Evolutionary conservation across 2,113 vertebrate species (phyloP).

Genomic region (Lepisosteus oculatus): DNA sequence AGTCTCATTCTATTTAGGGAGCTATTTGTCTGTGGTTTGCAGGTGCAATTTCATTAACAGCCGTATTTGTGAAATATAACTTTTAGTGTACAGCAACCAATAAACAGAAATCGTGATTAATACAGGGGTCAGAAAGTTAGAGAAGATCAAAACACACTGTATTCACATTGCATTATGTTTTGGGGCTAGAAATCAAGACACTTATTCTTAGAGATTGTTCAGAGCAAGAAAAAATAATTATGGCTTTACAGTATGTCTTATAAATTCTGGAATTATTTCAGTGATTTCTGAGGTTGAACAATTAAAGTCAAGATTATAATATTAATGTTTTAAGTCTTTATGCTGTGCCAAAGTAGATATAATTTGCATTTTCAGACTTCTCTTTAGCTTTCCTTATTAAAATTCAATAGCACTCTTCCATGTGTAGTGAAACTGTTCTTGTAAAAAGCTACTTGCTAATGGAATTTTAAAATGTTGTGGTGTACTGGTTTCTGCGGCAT

Average conservation of each 20-base stretch:
- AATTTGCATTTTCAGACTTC: conserved; percentile 30
- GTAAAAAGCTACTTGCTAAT: conserved; percentile 34
- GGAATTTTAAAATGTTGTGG: conserved; percentile 42
- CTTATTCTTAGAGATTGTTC: background rate
- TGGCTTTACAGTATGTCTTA: too few species aligned
- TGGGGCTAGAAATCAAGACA: conserved; percentile 1
- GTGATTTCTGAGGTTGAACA: too few species aligned
- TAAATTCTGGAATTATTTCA: too few species aligned
- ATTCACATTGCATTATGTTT: background rate
- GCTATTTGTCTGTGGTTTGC: background rate
- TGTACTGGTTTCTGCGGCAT: conserved; percentile 39
- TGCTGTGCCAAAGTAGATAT: background rate
- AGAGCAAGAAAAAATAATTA: too few species aligned
- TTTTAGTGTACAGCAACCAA: background rate
- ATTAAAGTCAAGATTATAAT: too few species aligned
- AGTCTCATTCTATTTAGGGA: too few species aligned
- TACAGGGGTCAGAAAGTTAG: background rate
- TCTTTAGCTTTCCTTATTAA: conserved; percentile 26
- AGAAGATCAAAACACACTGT: conserved; percentile 4
- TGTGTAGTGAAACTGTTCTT: conserved; percentile 15
- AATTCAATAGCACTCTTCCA: conserved; percentile 30
- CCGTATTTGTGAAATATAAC: background rate
- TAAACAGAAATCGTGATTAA: background rate
- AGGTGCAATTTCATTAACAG: background rate
- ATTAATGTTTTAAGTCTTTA: too few species aligned